Evolutionary conservation across 2,797 vertebrate species (phyloP), one percentile per base, ranked within the genome.

Genomic region (Agapornis canus): DNA sequence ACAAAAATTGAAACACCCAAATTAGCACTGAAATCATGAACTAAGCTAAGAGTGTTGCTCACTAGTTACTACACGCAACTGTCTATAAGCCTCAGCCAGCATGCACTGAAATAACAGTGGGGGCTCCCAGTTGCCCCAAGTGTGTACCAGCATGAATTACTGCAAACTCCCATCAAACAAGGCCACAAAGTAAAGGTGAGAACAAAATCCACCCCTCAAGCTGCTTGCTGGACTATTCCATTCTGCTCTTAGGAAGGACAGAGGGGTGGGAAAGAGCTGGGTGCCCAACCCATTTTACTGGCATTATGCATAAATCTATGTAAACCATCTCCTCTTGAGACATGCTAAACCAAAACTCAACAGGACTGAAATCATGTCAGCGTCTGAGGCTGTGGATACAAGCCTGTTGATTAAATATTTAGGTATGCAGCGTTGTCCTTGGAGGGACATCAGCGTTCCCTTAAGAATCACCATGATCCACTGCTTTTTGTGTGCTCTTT

Each of bases 371-470:
- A 43, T 11, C 40, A 51, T 8, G 0, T 8, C 52, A 10, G 32
- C 1, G 18, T 7, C 21, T 5, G 19, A 31, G 29, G 40, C 0
- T 45, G 35, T 16, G 66, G 11, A 1, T 5, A 7, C 1, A 32
- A 48, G 39, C 37, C 26, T 15, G 29, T 4, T 64, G 52, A 42
- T 51, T 4, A 26, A 49, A 19, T 4, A 15, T 1, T 4, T 16
- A 3, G 19, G 17, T 0, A 31, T 0, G 23, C 23, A 15, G 49
- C 3, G 4, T 15, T 14, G 48, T 21, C 57, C 43, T 51, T 22
- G 27, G 43, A 54, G 56, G 3, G 22, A 6, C 9, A 39, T 4
- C 26, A 11, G 37, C 0, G 5, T 2, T 49, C 39, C 68, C 43
- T 45, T 7, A 45, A 40, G n/a, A 27, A 32, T 11, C 39, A 42